Percentiles rank a stretch among this genome's conserved stretches.
Evolutionary conservation across 1,140 invertebrate genomes (phyloP).

Genomic region (Zophobas morio): DNA sequence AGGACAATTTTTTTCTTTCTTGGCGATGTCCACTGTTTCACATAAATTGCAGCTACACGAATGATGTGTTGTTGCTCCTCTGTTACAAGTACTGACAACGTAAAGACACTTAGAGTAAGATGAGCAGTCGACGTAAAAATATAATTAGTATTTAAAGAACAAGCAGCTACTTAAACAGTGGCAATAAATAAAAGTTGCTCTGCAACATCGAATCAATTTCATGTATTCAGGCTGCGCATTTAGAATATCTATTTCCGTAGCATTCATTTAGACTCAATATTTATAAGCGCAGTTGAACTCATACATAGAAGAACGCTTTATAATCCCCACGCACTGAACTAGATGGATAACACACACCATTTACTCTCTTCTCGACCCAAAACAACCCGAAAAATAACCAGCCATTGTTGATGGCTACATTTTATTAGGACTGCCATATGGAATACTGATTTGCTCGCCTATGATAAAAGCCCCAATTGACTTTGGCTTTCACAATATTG

Average conservation of each 20-base stretch:
- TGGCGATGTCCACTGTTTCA: too few species aligned
- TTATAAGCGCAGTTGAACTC: conserved; percentile 57
- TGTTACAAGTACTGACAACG: neutral
- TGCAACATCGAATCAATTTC: conserved; percentile 20
- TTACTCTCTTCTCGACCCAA: conserved; percentile 55
- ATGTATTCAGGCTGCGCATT: conserved; percentile 32
- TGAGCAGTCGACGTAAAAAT: conserved; percentile 11
- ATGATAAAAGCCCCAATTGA: conserved; percentile 50
- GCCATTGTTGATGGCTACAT: conserved; percentile 62
- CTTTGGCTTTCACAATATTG: conserved; percentile 53
- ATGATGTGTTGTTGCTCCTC: too few species aligned
- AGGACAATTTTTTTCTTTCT: too few species aligned
- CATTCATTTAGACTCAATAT: conserved; percentile 51
- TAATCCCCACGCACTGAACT: conserved; percentile 57
- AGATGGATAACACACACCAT: conserved; percentile 62
- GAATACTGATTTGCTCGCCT: conserved; percentile 61
- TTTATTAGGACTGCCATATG: conserved; percentile 63
- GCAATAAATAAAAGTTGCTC: conserved; percentile 24
- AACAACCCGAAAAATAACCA: conserved; percentile 64
- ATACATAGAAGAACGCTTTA: conserved; percentile 61
- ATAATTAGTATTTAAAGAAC: conserved; percentile 35
- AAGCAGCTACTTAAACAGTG: conserved; percentile 10
- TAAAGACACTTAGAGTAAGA: conserved; percentile 13
- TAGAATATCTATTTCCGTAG: conserved; percentile 44
- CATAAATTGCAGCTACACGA: too few species aligned